Evolutionary conservation across 2,797 vertebrate species (phyloP), one percentile per base, ranked within the genome.

Genomic region (Nothura maculosa): DNA sequence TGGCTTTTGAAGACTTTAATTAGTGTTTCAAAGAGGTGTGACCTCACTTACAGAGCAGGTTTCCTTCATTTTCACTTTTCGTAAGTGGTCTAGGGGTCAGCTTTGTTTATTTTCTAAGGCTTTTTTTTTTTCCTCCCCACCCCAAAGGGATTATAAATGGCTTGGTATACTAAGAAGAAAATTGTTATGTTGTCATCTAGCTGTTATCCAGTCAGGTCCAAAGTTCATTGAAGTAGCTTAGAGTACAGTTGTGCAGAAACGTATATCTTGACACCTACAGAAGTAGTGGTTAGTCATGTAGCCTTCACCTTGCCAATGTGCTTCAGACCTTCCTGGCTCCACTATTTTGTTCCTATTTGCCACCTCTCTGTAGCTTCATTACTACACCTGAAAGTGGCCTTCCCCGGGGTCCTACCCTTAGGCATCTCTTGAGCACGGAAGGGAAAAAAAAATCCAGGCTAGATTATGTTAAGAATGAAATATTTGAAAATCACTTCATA

Each of bases 1-100:
- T 61, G 75, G 68, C 58, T 92, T 94, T 80, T 93, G 85, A 89
- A 87, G 74, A 64, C 63, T 81, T 87, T 67, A 92, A 79, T 86
- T 92, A 85, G 48, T 89, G 36, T 93, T 95, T 94, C 82, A 50
- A 54, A 79, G 80, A 42, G 32, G 15, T 78, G 19, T 73, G 69
- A 70, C 63, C 82, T 85, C 36, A 60, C 16, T 84, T 52, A 58
- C 21, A 74, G 17, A 61, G 10, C 6, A n/a, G 87, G 94, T 90
- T 87, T 87, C 43, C 18, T 93, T 91, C 9, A 21, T 92, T 92
- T 80, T 83, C 45, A 45, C 5, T 68, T 67, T 47, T 86, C 5
- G 0, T 50, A 63, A 60, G 4, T n/a, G 88, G 12, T 16, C 4
- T 47, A 9, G 34, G 47, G 34, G 81, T 78, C 34, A 87, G 25